These are phyloP conservation scores for Ladona fulva DNA, from an alignment of 1,140 invertebrate genomes.

Conservation along the genomic window DNA sequence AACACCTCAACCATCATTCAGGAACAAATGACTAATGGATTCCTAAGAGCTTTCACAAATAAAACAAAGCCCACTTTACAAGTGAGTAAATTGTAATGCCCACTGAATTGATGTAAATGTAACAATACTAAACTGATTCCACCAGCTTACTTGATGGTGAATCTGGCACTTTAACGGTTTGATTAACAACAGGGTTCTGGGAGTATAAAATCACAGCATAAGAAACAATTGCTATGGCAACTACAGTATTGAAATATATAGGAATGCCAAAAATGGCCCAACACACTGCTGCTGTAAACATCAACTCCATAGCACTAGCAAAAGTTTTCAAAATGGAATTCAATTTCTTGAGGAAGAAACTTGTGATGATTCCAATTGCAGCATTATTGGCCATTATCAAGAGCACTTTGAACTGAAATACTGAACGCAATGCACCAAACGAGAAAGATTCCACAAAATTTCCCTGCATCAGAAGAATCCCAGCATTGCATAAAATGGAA, in stretches of 20 bases:
- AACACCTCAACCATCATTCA: no score
- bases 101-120: no score
- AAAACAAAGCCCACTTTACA: no score
- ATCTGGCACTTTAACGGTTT: constrained; percentile 25
- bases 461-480: constrained; percentile 56
- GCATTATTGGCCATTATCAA: constrained; percentile 84
- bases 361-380: constrained; percentile 84
- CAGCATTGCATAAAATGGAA: constrained; percentile 81
- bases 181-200: constrained; percentile 72
- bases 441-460: constrained; percentile 50
- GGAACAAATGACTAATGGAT: no score
- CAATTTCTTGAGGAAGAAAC: constrained; percentile 84
- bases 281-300: constrained; percentile 83
- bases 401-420: constrained; percentile 59
- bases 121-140: not conserved
- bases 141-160: not conserved
- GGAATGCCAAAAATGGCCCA: constrained; percentile 83
- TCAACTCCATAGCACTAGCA: constrained; percentile 84
- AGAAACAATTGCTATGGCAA: constrained; percentile 75
- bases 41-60: no score
- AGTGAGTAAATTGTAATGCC: no score
- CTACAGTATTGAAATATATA: constrained; percentile 70
- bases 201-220: constrained; percentile 80
- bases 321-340: constrained; percentile 96
- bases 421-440: constrained; percentile 42